These are phyloP conservation scores for Arbacia lixula DNA, from an alignment of 53 echinoderm and acorn worm species.

Conservation along the genomic window DNA sequence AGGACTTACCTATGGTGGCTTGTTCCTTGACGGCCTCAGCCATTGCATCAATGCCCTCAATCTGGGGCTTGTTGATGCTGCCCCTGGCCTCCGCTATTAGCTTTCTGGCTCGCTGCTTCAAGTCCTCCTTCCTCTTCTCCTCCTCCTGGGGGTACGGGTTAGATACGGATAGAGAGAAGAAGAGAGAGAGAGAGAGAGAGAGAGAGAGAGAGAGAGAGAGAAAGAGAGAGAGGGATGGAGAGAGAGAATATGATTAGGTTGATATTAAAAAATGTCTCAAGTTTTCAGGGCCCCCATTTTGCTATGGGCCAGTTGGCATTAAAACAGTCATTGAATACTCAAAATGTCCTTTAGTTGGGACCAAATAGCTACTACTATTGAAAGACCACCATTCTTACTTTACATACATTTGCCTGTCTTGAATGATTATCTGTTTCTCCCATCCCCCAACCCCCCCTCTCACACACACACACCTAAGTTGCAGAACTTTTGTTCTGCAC, in stretches of 20 bases:
- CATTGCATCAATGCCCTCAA: conserved; percentile 93
- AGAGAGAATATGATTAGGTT: too few species aligned
- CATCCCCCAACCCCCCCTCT: background rate
- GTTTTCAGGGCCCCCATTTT: too few species aligned
- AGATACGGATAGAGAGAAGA: background rate
- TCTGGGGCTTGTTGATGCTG: conserved; percentile 88
- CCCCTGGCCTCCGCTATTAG: conserved; percentile 92
- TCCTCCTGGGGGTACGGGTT: too few species aligned
- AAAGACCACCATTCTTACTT: too few species aligned
- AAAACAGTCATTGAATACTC: too few species aligned
- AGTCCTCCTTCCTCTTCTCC: conserved; percentile 84
- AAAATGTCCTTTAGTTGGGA: too few species aligned
- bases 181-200: background rate
- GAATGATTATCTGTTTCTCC: background rate
- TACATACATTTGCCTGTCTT: too few species aligned
- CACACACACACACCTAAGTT: background rate
- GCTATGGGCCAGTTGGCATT: too few species aligned
- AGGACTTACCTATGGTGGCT: conserved; percentile 40
- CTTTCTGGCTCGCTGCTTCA: conserved; percentile 80
- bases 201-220: conserved; percentile 7
- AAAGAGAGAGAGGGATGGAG: background rate
- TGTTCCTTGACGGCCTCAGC: conserved; percentile 80
- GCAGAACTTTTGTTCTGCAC: background rate
- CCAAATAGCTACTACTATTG: too few species aligned
- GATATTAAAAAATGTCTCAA: too few species aligned